These are phyloP conservation scores for Scrobipalpa atriplicella DNA, from an alignment of 2,888 invertebrate genomes.

Conservation along the genomic window DNA sequence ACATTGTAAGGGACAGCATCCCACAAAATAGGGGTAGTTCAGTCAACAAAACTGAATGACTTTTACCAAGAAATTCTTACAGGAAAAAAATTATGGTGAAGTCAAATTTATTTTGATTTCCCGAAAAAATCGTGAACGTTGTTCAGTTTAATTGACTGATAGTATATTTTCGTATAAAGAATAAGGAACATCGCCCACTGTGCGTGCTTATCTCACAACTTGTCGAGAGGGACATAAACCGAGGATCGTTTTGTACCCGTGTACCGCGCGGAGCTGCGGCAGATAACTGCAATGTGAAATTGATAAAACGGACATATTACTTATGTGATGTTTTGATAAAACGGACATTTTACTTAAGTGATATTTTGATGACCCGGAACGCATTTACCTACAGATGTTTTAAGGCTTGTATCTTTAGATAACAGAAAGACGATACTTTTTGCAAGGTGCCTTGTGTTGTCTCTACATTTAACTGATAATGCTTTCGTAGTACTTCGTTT, in stretches of 20 bases:
- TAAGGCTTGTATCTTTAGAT: not conserved
- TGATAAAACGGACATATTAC: slow-evolving; percentile 58
- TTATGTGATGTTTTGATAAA: slow-evolving; percentile 55
- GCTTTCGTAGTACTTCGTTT: not conserved
- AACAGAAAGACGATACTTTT: not conserved
- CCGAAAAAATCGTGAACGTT: no score
- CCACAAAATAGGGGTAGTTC: no score
- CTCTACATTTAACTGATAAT: not conserved
- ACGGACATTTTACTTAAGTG: slow-evolving; percentile 53
- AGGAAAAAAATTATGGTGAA: no score
- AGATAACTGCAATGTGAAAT: slow-evolving; percentile 54
- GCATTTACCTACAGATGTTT: slow-evolving; percentile 9
- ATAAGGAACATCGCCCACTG: slow-evolving; percentile 7
- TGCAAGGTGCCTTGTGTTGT: not conserved
- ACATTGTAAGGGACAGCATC: no score
- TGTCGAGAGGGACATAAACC: slow-evolving; percentile 33
- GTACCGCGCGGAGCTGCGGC: slow-evolving; percentile 45
- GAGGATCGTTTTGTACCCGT: slow-evolving; percentile 50
- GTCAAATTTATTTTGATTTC: no score
- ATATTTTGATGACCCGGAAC: slow-evolving; percentile 57
- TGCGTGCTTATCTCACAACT: slow-evolving; percentile 24
- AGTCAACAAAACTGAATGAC: no score
- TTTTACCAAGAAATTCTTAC: no score
- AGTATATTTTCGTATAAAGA: not conserved
- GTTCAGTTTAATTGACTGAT: no score